A percentile compares a stretch with the other conserved stretches of the same genome.
Conservation (phyloP, 2,797 vertebrate species). For the Phrynocephalus guinanensis region DNA sequence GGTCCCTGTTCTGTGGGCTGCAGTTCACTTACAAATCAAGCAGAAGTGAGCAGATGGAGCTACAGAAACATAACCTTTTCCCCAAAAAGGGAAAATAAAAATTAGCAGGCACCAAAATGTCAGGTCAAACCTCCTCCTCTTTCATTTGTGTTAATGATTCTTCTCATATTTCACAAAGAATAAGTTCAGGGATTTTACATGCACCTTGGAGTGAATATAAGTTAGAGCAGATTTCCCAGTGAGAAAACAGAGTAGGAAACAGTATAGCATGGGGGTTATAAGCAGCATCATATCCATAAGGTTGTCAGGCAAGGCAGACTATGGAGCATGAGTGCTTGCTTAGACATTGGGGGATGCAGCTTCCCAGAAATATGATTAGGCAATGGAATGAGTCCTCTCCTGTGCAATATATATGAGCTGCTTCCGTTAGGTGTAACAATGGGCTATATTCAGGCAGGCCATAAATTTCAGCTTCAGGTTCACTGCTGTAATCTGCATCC, state of each 20-base stretch:
- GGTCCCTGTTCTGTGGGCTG: background rate
- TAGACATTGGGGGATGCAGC: background rate
- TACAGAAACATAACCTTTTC: background rate
- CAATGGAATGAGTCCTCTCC: background rate
- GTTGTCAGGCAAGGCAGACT: slow-evolving; percentile 38
- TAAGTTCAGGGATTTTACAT: background rate
- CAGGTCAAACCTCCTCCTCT: slow-evolving; percentile 18
- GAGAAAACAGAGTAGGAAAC: slow-evolving; percentile 15
- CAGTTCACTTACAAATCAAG: slow-evolving; percentile 22
- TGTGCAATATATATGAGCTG: background rate
- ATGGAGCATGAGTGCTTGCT: slow-evolving; percentile 7
- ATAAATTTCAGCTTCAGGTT: background rate
- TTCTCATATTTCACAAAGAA: slow-evolving; percentile 5
- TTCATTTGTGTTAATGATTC: slow-evolving; percentile 14
- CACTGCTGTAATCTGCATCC: background rate
- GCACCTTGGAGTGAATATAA: background rate
- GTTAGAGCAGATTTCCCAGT: slow-evolving; percentile 42
- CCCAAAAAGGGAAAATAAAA: background rate
- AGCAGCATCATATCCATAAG: slow-evolving; percentile 50
- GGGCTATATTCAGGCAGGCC: slow-evolving; percentile 2
- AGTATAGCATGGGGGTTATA: slow-evolving; percentile 41
- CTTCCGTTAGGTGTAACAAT: background rate
- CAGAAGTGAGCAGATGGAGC: background rate
- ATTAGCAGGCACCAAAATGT: slow-evolving; percentile 10
- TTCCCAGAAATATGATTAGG: background rate